A percentile compares a stretch with the other conserved stretches of the same genome.
Evolutionary conservation across 2,888 invertebrate species (phyloP).

Genomic region (Neoaliturus tenellus): DNA sequence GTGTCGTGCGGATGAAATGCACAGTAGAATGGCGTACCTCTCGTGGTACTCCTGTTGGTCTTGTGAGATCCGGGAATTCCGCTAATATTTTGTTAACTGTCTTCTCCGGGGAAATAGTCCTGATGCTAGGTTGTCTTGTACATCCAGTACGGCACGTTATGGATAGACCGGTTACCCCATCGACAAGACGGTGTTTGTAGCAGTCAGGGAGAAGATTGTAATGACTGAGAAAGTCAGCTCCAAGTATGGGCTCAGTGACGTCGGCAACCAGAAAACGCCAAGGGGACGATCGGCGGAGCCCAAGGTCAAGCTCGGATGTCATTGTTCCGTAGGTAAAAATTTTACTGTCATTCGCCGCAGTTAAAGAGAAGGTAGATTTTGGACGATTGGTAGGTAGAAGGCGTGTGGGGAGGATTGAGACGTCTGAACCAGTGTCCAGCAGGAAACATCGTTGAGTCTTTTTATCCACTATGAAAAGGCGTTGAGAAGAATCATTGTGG

Average conservation of each 20-base stretch:
- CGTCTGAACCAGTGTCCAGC: too few species aligned
- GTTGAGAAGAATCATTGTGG: too few species aligned
- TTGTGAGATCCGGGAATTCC: constrained; percentile 52
- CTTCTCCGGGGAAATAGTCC: background rate
- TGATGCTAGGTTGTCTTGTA: background rate
- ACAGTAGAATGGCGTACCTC: constrained; percentile 53
- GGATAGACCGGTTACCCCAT: background rate
- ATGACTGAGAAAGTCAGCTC: background rate
- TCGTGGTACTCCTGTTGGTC: background rate
- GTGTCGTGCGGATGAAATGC: constrained; percentile 65
- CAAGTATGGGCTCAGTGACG: background rate
- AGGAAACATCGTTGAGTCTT: too few species aligned
- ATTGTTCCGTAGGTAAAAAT: too few species aligned
- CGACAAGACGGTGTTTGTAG: background rate
- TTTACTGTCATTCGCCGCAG: too few species aligned
- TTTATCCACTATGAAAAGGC: too few species aligned
- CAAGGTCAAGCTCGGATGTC: too few species aligned
- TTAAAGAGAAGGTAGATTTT: too few species aligned
- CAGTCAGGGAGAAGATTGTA: background rate
- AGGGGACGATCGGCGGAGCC: background rate
- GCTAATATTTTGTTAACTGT: background rate
- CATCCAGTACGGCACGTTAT: background rate
- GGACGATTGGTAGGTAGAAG: too few species aligned
- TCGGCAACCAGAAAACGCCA: background rate
- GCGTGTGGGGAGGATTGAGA: too few species aligned